Percentiles rank a stretch among this genome's conserved stretches.
Conservation (phyloP, 2,888 invertebrate genomes). For the Caenorhabditis sp. region DNA sequence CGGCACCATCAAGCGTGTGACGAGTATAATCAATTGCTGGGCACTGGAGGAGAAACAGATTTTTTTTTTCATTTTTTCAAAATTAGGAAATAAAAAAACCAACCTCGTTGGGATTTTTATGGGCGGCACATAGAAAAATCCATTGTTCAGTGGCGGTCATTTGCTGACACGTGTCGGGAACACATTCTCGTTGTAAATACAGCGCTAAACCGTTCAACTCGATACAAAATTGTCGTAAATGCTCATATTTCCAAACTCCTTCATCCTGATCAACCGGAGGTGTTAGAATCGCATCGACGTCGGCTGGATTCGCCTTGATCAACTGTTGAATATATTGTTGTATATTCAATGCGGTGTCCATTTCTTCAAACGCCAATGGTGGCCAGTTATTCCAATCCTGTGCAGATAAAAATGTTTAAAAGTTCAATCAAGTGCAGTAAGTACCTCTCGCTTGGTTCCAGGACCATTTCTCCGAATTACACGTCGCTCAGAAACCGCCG, state of each 20-base stretch:
- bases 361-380: constrained; percentile 91
- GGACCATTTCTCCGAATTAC: constrained; percentile 58
- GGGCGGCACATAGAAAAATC: constrained; percentile 99
- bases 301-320: constrained; percentile 88
- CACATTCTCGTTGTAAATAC: constrained; percentile 77
- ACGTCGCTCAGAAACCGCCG: constrained; percentile 20
- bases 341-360: constrained; percentile 97
- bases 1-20: constrained; percentile 97
- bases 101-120: constrained; percentile 95
- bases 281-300: constrained; percentile 90
- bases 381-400: constrained; percentile 97
- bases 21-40: constrained; percentile 98
- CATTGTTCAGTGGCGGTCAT: constrained; percentile 99
- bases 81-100: not conserved
- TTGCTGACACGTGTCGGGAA: constrained; percentile 94
- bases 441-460: constrained; percentile 59
- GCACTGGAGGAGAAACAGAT: constrained; percentile 75
- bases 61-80: constrained; percentile 1
- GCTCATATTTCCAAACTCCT: constrained; percentile 99
- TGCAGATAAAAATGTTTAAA: constrained; percentile 2
- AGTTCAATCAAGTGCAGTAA: not conserved
- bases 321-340: constrained; percentile 98
- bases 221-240: constrained; percentile 96
- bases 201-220: constrained; percentile 98
- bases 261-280: constrained; percentile 78